Base-by-base conservation (phyloP, 2,888 invertebrate genomes). In the Stenodera caucasica region DNA sequence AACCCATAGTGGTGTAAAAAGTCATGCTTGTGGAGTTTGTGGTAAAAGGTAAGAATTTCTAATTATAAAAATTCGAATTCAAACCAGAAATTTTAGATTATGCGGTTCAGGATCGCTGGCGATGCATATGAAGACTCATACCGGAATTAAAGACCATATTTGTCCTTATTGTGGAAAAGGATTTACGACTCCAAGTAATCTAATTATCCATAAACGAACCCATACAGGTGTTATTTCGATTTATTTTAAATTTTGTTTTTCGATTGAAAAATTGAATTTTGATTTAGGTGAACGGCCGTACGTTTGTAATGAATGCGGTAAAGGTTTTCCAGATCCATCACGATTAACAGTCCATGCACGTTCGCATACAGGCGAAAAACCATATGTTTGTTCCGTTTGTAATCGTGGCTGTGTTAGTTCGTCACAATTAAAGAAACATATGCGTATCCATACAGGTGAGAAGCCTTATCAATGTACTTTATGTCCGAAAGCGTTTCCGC, bases 91-190 rank as follows among this genome's bases (percentile, higher is more conserved):
- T 35, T 57, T 23, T 58, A 80, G 79, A 53, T 73, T 80, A 60
- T 80, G 80, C 61, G 79, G 80, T 14, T 73, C 80, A 2, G 77
- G 78, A 59, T 80, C 80, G 4, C 70, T 80, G 55, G 74, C 78
- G 66, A 75, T 82, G 69, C 85, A 85, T 67, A 81, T 83, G 76
- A 82, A 84, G 66, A 82, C 78, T 12, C 84, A 84, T 66, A 82
- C 82, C 29, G 81, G 80, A 0, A 61, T 78, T 18, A 80, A 77
- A 64, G 79, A 81, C 68, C 77, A 78, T 63, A 72, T 78, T 49
- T 81, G 81, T 66, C 74, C 76, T 2, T 79, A 69, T 66, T 81
- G 81, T 65, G 77, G 77, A 6, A 80, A 79, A 73, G 78, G 77
- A n/a, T 81, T 81, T 64, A 78, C 79, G 1, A 78, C 78, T 4